Evolutionary conservation across 2,888 invertebrate species (phyloP), one percentile per base, ranked within the genome.

Genomic region (Cheiracanthium punctorium): DNA sequence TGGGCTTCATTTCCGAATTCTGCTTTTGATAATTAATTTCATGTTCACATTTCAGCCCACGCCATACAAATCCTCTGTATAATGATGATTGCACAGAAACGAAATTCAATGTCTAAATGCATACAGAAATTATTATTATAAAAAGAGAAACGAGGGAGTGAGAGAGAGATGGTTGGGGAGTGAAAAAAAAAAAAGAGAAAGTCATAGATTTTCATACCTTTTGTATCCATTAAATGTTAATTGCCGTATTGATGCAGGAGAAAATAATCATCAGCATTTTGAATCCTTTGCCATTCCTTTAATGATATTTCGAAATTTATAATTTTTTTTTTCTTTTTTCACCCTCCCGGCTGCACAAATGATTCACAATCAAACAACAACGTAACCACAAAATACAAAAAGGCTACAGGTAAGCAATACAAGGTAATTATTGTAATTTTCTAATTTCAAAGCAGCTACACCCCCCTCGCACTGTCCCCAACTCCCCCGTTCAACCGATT

Each of bases 371-470:
- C 43, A 48, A 17, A 17, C 58, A 58, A 58, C 58, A 58, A 7
- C 43, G 24, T 17, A 17, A 24, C 5, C 2, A 2, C 24, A 5
- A 58, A 58, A 58, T 12, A 58, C 58, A 58, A 58, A 58, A 58
- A 58, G 58, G 5, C 24, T 58, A 24, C 24, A 58, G 58, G 58
- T 58, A 58, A 58, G 58, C 58, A 58, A 58, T 58, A 58, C 58
- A 58, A 58, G 58, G 58, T 58, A 58, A 58, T 58, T 58, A 58
- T 58, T 58, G 58, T 58, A 24, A 58, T 58, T 58, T 58, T 58
- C 58, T 58, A 58, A 58, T 58, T 58, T 58, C 58, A 58, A 58
- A 58, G 24, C 58, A 58, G 24, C 4, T 24, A 20, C 10, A 7
- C 37, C 37, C 4, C 37, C 37, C 37, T 37, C 37, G 4, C 58